These are phyloP conservation scores for Psittacula cyanocephala DNA, from an alignment of 2,113 vertebrate genomes.

Conservation along the genomic window DNA sequence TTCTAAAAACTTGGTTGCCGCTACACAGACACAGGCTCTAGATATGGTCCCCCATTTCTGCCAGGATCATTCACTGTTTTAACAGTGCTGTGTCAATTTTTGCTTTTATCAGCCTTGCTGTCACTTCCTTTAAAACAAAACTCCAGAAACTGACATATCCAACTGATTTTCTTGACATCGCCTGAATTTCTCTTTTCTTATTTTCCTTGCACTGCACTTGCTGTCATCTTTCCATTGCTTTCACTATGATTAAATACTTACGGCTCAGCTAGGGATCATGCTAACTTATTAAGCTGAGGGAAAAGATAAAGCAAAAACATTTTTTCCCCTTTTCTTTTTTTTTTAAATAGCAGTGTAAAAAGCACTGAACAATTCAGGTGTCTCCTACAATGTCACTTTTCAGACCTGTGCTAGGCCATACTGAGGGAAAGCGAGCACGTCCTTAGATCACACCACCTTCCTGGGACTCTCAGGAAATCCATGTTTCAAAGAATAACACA, in stretches of 20 bases:
- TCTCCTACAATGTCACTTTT: not conserved
- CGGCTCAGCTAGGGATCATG: not conserved
- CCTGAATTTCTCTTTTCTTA: not conserved
- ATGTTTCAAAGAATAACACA: not conserved
- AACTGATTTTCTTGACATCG: not conserved
- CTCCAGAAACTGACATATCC: not conserved
- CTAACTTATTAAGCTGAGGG: not conserved
- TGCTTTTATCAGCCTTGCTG: not conserved
- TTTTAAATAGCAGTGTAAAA: not conserved
- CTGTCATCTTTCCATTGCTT: not conserved
- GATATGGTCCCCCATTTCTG: not conserved
- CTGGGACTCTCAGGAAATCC: not conserved
- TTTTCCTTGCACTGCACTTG: not conserved
- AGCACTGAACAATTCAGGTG: not conserved
- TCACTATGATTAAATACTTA: not conserved
- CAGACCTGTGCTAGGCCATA: not conserved
- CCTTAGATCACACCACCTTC: not conserved
- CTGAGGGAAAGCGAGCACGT: not conserved
- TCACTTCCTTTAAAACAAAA: not conserved
- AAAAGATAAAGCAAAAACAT: not conserved
- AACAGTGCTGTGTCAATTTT: not conserved
- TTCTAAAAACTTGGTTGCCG: not conserved
- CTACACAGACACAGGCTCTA: not conserved
- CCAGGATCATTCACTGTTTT: not conserved
- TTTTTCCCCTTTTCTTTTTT: not conserved